Evolutionary conservation across 2,113 vertebrate genomes (phyloP).

Genomic region (Sebastes schlegelii): DNA sequence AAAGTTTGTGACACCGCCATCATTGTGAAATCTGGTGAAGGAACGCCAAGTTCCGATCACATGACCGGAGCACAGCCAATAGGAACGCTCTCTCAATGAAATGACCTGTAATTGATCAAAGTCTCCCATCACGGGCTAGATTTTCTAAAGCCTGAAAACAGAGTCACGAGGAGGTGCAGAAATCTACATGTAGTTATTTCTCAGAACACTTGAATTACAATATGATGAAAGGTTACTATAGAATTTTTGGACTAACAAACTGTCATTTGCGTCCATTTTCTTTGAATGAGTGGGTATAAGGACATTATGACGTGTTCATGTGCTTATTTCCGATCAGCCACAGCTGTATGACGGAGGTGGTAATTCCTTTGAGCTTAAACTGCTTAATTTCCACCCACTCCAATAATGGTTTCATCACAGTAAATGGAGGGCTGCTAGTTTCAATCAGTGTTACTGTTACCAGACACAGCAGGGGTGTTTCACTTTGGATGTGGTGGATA

Average conservation of each 20-base stretch:
- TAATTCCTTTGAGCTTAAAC: constrained; percentile 68
- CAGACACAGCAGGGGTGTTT: constrained; percentile 36
- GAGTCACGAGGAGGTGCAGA: too few relatives aligned
- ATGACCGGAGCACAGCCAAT: too few relatives aligned
- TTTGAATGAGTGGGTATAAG: neutral
- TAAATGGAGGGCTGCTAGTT: constrained; percentile 44
- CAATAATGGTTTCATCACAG: constrained; percentile 58
- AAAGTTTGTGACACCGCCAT: too few relatives aligned
- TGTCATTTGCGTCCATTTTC: neutral
- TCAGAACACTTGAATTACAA: too few relatives aligned
- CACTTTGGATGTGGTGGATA: constrained; percentile 1
- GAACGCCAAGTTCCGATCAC: too few relatives aligned
- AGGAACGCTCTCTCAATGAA: too few relatives aligned
- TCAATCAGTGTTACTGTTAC: constrained; percentile 35
- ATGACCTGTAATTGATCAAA: too few relatives aligned
- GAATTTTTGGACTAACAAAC: neutral
- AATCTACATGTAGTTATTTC: too few relatives aligned
- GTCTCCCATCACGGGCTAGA: too few relatives aligned
- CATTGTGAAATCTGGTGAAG: too few relatives aligned
- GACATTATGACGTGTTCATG: constrained; percentile 1
- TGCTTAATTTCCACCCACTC: constrained; percentile 65
- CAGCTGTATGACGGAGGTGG: constrained; percentile 26
- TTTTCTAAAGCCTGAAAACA: too few relatives aligned
- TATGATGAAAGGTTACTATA: too few relatives aligned
- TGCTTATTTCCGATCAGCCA: constrained; percentile 44